Percentiles rank a stretch among this genome's conserved stretches.
Evolutionary conservation across 2,113 vertebrate genomes (phyloP).

Genomic region (Petromus typicus): DNA sequence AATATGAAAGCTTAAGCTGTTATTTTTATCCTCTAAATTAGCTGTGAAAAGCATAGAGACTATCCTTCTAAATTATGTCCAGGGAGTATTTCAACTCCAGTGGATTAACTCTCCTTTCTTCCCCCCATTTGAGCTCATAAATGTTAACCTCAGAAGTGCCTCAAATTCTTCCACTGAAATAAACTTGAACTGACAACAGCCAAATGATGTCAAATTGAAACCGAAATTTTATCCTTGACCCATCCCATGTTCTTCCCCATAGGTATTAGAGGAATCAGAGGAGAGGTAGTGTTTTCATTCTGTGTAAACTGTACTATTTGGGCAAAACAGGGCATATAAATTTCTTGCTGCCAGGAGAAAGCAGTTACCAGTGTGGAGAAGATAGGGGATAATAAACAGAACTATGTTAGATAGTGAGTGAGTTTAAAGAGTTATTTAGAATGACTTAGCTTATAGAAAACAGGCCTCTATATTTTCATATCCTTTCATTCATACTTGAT

Average conservation of each 20-base stretch:
- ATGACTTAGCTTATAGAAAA: conserved; percentile 76
- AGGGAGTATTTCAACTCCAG: conserved; percentile 68
- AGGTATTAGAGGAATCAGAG: conserved; percentile 65
- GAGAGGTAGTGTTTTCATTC: conserved; percentile 54
- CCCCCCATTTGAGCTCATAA: conserved; percentile 68
- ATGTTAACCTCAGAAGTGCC: conserved; percentile 80
- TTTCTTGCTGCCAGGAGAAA: conserved; percentile 76
- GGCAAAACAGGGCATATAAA: conserved; percentile 71
- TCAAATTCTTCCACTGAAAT: conserved; percentile 76
- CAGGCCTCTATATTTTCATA: conserved; percentile 63
- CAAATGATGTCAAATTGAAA: conserved; percentile 77
- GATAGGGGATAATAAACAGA: conserved; percentile 50
- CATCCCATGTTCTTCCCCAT: conserved; percentile 59
- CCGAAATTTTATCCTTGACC: conserved; percentile 77
- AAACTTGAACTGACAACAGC: conserved; percentile 80
- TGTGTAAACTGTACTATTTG: conserved; percentile 70
- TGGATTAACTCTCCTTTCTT: conserved; percentile 67
- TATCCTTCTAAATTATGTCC: conserved; percentile 79
- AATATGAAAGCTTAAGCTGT: conserved; percentile 77
- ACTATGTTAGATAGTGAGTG: conserved; percentile 62
- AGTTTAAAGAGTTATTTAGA: conserved; percentile 65
- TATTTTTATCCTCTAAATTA: conserved; percentile 79
- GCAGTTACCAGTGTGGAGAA: conserved; percentile 67
- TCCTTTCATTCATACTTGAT: conserved; percentile 55
- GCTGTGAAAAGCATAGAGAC: conserved; percentile 74